Conservation (phyloP, 2,113 vertebrate genomes). For the Pseudolaguvia tuberculata region DNA sequence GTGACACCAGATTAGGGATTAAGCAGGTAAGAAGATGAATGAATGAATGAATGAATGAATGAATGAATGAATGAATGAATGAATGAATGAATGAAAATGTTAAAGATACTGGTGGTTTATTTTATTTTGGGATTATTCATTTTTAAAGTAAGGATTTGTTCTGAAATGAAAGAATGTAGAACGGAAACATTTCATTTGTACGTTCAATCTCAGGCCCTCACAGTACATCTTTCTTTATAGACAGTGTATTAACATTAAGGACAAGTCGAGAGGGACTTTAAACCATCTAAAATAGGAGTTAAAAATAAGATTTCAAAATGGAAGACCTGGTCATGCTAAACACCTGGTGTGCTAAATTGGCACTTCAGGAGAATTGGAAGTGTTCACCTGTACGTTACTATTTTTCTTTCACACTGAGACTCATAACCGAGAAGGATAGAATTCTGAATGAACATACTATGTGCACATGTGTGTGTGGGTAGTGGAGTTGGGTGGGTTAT, state of each 20-base stretch:
- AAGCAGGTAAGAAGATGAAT: too few relatives aligned
- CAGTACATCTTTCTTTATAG: neutral
- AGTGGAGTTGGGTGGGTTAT: too few relatives aligned
- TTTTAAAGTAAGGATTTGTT: neutral
- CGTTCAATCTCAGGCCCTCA: neutral
- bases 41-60: too few relatives aligned
- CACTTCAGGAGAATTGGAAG: conserved; percentile 1
- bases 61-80: too few relatives aligned
- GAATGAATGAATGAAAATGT: too few relatives aligned
- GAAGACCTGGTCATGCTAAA: neutral
- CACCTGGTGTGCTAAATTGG: conserved; percentile 18
- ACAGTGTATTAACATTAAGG: neutral
- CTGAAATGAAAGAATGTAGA: neutral
- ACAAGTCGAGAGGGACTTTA: conserved; percentile 10
- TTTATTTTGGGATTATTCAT: neutral
- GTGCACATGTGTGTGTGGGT: conserved; percentile 12
- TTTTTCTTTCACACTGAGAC: neutral
- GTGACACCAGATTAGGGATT: too few relatives aligned
- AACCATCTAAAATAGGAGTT: conserved; percentile 5
- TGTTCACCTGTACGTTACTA: neutral
- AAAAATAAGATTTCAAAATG: conserved; percentile 6
- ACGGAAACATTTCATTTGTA: neutral
- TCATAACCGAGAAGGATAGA: neutral
- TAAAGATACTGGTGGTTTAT: too few relatives aligned
- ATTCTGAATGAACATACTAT: neutral